Conservation (phyloP, 2,888 invertebrate genomes). For the Pegoplata infirma region DNA sequence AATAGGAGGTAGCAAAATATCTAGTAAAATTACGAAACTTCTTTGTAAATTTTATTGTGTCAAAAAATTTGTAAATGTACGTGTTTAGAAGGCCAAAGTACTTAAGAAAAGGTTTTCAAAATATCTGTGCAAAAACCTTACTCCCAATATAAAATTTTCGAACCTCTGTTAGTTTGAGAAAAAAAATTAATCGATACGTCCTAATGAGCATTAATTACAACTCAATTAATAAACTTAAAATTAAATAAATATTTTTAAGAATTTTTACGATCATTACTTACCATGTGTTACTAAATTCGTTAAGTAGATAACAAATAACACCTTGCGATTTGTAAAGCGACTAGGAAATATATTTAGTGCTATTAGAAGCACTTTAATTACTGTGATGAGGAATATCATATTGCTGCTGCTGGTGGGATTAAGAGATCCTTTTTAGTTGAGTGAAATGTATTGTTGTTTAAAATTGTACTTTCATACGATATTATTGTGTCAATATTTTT, state of each 20-base stretch:
- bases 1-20: no score
- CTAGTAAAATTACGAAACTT: no score
- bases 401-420: slow-evolving; percentile 26
- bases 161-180: no score
- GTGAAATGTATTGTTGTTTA: not conserved
- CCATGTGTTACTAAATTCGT: slow-evolving; percentile 78
- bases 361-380: slow-evolving; percentile 77
- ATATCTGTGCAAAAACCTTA: no score
- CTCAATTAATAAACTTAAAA: no score
- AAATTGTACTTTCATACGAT: not conserved
- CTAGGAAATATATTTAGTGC: slow-evolving; percentile 78
- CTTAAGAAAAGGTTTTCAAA: no score
- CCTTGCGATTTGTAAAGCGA: slow-evolving; percentile 78
- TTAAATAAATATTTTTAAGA: not conserved
- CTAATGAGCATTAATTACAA: no score
- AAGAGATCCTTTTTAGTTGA: not conserved
- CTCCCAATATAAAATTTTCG: no score
- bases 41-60: no score
- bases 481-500: not conserved
- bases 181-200: no score
- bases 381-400: slow-evolving; percentile 77
- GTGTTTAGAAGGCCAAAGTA: no score
- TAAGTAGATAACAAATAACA: slow-evolving; percentile 78
- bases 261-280: slow-evolving; percentile 71
- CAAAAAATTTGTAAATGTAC: no score